Evolutionary conservation across 2,113 vertebrate species (phyloP).

Genomic region (Microcebus ravelobensis): DNA sequence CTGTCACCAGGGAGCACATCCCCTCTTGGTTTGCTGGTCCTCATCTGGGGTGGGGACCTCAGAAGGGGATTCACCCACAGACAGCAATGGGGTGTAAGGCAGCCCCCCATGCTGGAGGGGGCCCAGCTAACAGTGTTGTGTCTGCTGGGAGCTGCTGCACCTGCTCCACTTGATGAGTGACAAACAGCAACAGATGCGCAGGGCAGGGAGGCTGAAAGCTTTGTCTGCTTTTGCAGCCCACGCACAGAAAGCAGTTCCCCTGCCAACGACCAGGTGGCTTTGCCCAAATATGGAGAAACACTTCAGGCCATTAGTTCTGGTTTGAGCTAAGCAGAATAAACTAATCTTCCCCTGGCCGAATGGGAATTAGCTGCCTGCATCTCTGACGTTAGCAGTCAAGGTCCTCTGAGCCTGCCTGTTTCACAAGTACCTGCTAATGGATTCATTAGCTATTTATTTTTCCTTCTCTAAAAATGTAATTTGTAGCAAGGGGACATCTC

Average conservation of each 20-base stretch:
- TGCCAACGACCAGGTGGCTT: constrained; percentile 76
- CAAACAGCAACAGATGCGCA: constrained; percentile 71
- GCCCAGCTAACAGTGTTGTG: constrained; percentile 2
- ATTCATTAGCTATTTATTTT: constrained; percentile 81
- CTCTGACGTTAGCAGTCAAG: constrained; percentile 51
- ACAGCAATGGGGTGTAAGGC: background rate
- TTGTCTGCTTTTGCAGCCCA: constrained; percentile 66
- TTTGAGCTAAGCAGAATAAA: constrained; percentile 78
- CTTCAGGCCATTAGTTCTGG: constrained; percentile 76
- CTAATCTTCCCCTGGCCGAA: constrained; percentile 74
- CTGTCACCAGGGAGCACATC: background rate
- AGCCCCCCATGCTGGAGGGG: background rate
- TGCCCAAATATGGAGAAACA: constrained; percentile 80
- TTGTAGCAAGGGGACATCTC: constrained; percentile 69
- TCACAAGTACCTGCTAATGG: constrained; percentile 79
- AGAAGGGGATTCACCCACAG: background rate
- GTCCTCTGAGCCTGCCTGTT: constrained; percentile 63
- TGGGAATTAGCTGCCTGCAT: constrained; percentile 74
- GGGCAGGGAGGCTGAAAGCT: constrained; percentile 51
- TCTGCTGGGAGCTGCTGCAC: constrained; percentile 59
- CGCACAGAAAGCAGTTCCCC: constrained; percentile 51
- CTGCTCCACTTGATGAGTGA: constrained; percentile 74
- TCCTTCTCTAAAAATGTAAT: constrained; percentile 76
- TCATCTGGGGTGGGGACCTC: background rate
- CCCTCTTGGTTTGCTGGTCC: background rate